Evolutionary conservation across 2,888 invertebrate species (phyloP), one percentile per base, ranked within the genome.

Genomic region (Euproctis similis): DNA sequence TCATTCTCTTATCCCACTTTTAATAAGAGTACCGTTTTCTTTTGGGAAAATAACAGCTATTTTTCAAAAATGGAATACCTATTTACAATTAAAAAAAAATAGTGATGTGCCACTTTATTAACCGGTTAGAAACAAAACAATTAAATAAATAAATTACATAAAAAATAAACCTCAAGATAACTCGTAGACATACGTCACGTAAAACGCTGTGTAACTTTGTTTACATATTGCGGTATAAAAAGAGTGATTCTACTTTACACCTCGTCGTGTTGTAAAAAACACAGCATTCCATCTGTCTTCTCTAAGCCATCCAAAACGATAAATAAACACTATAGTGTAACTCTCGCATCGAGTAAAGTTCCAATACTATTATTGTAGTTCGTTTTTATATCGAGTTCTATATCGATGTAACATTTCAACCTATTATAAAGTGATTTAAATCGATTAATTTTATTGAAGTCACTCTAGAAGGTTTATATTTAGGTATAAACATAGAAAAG

Each of bases 271-370:
- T 55, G 59, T 65, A 75, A 77, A 74, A 80, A 75, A 76, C 70
- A 74, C 57, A 71, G 68, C 77, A 81, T 80, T 80, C 76, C 80
- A 72, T 76, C 75, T 73, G 77, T 77, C 77, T 80, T 71, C 71
- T 69, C 65, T 71, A 73, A 77, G 75, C 72, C 78, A 65, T 77
- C 75, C 71, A 77, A 80, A 82, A 78, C 76, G 78, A 80, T 80
- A 80, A 82, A 80, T 80, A 82, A 82, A 81, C 81, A 81, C 78
- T 76, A n/a, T n/a, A 76, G 69, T 53, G 64, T 58, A 58, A 58
- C 59, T 68, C 75, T 72, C 58, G 61, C 68, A 53, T 67, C 59
- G 60, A 71, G 69, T 57, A 61, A 62, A 60, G 59, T 53, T 59
- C 32, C 34, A 42, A 32, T 32, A 24, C 38, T 70, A 77, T 71